Evolutionary conservation across 2,113 vertebrate species (phyloP).

Genomic region (Rhizomys pruinosus): DNA sequence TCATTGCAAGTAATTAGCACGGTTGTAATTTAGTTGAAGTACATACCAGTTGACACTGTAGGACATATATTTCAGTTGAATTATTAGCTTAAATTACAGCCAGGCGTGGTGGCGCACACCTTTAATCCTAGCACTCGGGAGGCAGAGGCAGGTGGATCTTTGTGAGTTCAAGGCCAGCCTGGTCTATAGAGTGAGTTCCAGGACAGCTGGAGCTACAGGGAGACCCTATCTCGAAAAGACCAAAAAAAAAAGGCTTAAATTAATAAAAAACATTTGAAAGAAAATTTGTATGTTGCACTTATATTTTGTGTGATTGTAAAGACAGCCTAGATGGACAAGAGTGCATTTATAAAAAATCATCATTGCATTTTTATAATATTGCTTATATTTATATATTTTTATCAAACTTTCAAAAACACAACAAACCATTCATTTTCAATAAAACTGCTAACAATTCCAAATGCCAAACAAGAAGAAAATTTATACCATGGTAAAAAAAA

Average conservation of each 20-base stretch:
- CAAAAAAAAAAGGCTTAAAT: no score
- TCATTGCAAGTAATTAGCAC: not conserved
- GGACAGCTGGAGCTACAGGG: no score
- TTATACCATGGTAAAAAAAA: not conserved
- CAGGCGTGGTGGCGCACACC: no score
- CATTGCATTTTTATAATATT: not conserved
- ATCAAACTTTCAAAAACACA: constrained; percentile 14
- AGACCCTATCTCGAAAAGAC: no score
- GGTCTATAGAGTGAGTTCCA: no score
- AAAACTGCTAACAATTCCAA: not conserved
- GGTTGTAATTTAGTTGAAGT: not conserved
- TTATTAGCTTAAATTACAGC: constrained; percentile 8
- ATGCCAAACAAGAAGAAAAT: not conserved
- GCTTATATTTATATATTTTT: not conserved
- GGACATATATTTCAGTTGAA: not conserved
- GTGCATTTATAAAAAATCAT: not conserved
- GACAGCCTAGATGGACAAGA: not conserved
- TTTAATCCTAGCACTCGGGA: no score
- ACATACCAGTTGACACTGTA: not conserved
- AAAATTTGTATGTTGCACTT: not conserved
- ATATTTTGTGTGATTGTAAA: not conserved
- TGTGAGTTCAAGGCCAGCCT: no score
- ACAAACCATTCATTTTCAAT: not conserved
- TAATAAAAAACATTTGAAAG: not conserved
- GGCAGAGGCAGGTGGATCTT: no score